A percentile compares a stretch with the other conserved stretches of the same genome.
Evolutionary conservation across 2,888 invertebrate species (phyloP).

Genomic region (Aquatica leii): DNA sequence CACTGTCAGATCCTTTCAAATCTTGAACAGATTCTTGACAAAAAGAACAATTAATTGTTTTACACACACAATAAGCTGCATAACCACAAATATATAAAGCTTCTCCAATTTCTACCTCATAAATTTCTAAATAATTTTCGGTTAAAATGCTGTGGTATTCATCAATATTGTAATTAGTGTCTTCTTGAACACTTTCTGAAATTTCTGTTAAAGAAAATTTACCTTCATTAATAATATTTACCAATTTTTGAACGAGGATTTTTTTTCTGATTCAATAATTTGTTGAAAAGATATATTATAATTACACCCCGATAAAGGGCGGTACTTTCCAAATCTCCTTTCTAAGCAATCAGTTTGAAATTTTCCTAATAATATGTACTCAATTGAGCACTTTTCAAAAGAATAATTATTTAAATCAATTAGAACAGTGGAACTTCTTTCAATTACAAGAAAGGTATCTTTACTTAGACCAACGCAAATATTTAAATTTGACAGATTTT

Average conservation of each 20-base stretch:
- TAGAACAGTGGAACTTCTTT: no score
- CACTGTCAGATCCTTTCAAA: no score
- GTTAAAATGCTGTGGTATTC: no score
- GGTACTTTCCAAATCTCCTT: slow-evolving; percentile 29
- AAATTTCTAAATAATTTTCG: no score
- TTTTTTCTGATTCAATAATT: slow-evolving; percentile 33
- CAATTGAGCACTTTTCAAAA: no score
- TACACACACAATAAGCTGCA: not conserved
- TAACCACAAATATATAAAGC: no score
- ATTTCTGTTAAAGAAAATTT: not conserved
- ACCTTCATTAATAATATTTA: slow-evolving; percentile 5
- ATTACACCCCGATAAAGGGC: no score
- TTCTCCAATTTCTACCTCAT: not conserved
- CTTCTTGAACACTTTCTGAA: not conserved
- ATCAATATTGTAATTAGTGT: no score
- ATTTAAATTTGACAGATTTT: not conserved
- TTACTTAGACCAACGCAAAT: slow-evolving; percentile 22
- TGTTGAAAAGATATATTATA: slow-evolving; percentile 27
- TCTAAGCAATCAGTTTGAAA: no score
- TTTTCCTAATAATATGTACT: no score
- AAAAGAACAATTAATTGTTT: not conserved
- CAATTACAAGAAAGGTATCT: slow-evolving; percentile 20
- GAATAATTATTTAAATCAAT: no score
- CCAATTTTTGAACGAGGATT: no score
- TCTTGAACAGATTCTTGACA: not conserved